Evolutionary conservation across 2,797 vertebrate genomes (phyloP).

Genomic region (Mareca strepera): DNA sequence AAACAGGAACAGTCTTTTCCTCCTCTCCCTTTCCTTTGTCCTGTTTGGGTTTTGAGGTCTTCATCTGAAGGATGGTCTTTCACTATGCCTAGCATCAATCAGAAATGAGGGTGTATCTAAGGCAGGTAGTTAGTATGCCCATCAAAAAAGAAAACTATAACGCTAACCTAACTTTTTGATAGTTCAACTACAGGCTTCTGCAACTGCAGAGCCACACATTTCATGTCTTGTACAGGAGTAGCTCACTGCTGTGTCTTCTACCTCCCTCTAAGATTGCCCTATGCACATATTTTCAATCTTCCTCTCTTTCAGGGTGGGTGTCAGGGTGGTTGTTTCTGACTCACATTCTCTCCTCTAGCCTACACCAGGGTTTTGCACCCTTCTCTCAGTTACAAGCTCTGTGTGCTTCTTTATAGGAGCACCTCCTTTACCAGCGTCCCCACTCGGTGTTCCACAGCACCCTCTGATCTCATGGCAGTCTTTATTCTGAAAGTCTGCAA

Average conservation of each 20-base stretch:
- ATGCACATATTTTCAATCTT: not conserved
- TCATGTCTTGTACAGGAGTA: not conserved
- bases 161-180: not conserved
- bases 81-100: not conserved
- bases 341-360: not conserved
- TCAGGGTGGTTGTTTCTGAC: not conserved
- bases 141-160: not conserved
- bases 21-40: not conserved
- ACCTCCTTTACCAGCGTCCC: not conserved
- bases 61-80: not conserved
- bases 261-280: not conserved
- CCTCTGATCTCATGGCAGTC: not conserved
- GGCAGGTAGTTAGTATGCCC: not conserved
- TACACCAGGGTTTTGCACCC: not conserved
- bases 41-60: not conserved
- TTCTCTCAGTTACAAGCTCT: fast-evolving
- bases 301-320: not conserved
- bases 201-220: not conserved
- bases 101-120: not conserved
- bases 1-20: not conserved
- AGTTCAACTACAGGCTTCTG: not conserved
- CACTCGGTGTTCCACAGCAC: not conserved
- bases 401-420: fast-evolving
- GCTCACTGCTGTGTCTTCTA: not conserved
- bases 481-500: not conserved